phyloP scores from a whole-genome alignment of 2,888 invertebrate genomes.

The Drosophila putrida region DNA sequence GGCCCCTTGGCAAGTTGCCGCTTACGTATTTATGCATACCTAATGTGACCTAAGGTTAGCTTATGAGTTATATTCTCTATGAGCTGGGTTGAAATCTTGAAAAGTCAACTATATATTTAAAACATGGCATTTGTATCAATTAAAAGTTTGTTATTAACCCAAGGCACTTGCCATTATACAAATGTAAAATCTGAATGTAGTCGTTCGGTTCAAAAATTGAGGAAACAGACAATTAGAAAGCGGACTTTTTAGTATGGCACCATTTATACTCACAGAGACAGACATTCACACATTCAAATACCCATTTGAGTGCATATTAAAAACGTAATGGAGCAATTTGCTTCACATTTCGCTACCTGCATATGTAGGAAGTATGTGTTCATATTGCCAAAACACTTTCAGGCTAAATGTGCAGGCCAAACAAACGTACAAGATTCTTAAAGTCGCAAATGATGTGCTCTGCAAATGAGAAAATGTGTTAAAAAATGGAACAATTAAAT shows the following conservation, averaged over 20 bases:
- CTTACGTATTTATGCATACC: constrained; percentile 41
- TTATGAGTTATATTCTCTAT: constrained; percentile 8
- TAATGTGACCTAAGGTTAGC: constrained; percentile 32
- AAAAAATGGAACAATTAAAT: too few relatives aligned
- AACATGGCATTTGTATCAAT: constrained; percentile 25
- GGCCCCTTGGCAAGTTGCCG: constrained; percentile 48
- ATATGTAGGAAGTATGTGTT: constrained; percentile 5
- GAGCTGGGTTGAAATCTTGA: constrained; percentile 4
- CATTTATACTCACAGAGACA: constrained; percentile 8
- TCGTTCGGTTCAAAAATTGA: constrained; percentile 35
- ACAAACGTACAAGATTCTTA: not conserved
- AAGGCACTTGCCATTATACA: constrained; percentile 1
- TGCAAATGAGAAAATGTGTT: not conserved
- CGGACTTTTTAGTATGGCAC: constrained; percentile 26
- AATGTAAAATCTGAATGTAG: constrained; percentile 5
- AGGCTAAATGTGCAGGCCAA: constrained; percentile 8
- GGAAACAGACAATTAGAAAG: constrained; percentile 61
- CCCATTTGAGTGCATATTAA: constrained; percentile 38
- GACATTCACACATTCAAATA: not conserved
- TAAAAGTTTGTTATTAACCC: constrained; percentile 7
- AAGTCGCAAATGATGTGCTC: constrained; percentile 17
- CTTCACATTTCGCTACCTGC: constrained; percentile 7
- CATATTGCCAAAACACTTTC: constrained; percentile 22
- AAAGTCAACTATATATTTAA: constrained; percentile 3
- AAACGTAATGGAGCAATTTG: constrained; percentile 49